Percentiles rank a stretch among this genome's conserved stretches.
Conservation (phyloP, 2,797 vertebrate genomes). For the Enteromius afrohamiltoni region DNA sequence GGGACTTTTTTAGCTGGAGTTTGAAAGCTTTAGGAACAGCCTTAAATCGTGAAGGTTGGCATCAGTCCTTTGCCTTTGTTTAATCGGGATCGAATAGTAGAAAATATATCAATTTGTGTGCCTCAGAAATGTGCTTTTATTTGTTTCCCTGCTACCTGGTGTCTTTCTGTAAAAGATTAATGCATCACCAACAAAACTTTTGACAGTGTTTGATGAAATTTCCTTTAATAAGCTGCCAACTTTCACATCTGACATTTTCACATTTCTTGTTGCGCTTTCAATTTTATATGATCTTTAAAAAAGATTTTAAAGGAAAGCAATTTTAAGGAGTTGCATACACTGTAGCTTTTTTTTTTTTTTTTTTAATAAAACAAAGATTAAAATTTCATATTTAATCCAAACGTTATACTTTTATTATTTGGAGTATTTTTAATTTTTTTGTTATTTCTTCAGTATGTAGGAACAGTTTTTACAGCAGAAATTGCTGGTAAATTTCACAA, state of each 20-base stretch:
- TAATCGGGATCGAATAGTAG: not conserved
- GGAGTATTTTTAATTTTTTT: not conserved
- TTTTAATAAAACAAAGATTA: not conserved
- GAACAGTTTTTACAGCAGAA: not conserved
- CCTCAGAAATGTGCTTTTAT: not conserved
- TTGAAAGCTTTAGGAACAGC: conserved; percentile 29
- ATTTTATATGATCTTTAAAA: not conserved
- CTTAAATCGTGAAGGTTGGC: conserved; percentile 27
- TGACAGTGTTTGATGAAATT: not conserved
- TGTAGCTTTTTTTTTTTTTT: not conserved
- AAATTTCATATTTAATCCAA: not conserved
- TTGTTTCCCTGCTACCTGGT: not conserved
- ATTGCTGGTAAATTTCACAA: not conserved
- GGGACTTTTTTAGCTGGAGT: conserved; percentile 14
- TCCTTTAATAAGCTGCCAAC: not conserved
- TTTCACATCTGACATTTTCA: not conserved
- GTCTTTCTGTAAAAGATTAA: not conserved
- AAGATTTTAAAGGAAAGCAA: not conserved
- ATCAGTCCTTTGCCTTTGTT: conserved; percentile 34
- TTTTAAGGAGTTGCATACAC: not conserved
- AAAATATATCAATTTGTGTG: not conserved
- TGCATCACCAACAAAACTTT: not conserved
- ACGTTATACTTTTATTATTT: not conserved
- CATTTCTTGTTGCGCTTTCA: not conserved
- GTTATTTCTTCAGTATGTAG: not conserved